Evolutionary conservation across 2,797 vertebrate species (phyloP).

Genomic region (Hippocampus kuda): DNA sequence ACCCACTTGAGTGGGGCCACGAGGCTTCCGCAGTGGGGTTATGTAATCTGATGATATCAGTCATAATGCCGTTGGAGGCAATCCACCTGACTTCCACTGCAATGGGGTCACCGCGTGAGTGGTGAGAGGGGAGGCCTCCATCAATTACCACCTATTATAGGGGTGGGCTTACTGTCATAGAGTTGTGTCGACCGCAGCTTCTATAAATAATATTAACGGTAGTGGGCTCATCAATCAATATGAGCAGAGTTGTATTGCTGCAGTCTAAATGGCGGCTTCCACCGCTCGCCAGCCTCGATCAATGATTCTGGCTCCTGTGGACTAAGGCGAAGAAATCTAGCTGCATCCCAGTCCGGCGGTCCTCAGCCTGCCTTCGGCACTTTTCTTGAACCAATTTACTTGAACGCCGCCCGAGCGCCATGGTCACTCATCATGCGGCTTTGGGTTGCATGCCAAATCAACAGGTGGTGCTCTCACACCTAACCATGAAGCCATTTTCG

Average conservation of each 20-base stretch:
- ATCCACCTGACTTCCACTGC: slow-evolving; percentile 85
- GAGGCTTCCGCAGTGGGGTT: slow-evolving; percentile 70
- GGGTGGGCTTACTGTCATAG: slow-evolving; percentile 71
- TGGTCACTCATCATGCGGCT: no score
- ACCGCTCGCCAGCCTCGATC: slow-evolving; percentile 71
- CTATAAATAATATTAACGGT: slow-evolving; percentile 92
- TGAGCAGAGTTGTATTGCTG: slow-evolving; percentile 79
- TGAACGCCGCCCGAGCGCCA: not conserved
- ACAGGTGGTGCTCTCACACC: no score
- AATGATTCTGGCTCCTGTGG: slow-evolving; percentile 73
- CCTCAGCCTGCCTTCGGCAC: slow-evolving; percentile 36
- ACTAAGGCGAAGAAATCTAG: slow-evolving; percentile 60
- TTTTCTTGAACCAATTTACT: not conserved
- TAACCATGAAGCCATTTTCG: no score
- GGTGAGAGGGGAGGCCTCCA: slow-evolving; percentile 68
- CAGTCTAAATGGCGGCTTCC: slow-evolving; percentile 72
- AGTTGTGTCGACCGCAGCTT: slow-evolving; percentile 68
- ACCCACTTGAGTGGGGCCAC: slow-evolving; percentile 74
- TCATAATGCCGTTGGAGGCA: slow-evolving; percentile 90
- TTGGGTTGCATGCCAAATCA: no score
- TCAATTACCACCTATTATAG: slow-evolving; percentile 97
- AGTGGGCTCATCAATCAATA: slow-evolving; percentile 82
- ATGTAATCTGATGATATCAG: slow-evolving; percentile 94
- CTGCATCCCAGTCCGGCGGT: slow-evolving; percentile 57
- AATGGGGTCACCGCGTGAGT: slow-evolving; percentile 70